phyloP scores from a whole-genome alignment of 1,140 invertebrate genomes.

The Pogonomyrmex californicus region DNA sequence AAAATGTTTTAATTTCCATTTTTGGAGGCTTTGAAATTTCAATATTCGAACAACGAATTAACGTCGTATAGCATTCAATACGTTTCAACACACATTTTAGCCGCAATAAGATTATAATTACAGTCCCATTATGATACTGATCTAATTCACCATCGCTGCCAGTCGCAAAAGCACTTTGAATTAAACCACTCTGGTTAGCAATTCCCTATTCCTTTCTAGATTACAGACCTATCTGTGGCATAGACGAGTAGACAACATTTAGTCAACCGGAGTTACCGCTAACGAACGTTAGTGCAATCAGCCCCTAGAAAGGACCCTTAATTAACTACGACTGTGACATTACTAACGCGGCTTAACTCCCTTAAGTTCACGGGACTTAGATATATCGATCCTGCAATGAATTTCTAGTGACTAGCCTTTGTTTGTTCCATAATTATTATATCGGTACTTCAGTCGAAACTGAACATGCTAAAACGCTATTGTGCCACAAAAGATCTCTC shows the following conservation, averaged over 20 bases:
- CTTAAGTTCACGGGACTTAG: constrained; percentile 39
- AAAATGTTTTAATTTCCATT: not conserved
- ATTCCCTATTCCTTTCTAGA: constrained; percentile 44
- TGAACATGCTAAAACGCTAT: not conserved
- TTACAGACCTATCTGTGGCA: constrained; percentile 54
- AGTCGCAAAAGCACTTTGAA: not conserved
- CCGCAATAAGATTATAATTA: not conserved
- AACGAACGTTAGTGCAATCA: constrained; percentile 62
- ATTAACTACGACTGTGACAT: constrained; percentile 57
- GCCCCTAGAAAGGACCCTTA: constrained; percentile 42
- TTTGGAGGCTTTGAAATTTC: not conserved
- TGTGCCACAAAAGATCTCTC: not conserved
- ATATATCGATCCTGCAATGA: constrained; percentile 18
- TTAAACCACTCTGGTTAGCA: constrained; percentile 32
- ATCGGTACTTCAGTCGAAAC: not conserved
- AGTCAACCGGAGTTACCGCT: constrained; percentile 47
- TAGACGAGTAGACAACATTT: constrained; percentile 58
- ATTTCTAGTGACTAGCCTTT: not conserved
- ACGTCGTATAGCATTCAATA: not conserved
- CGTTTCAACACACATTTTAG: not conserved
- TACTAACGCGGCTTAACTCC: constrained; percentile 39
- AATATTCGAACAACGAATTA: not conserved
- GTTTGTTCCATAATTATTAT: not conserved
- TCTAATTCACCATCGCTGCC: not conserved
- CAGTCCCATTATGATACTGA: not conserved